These are phyloP conservation scores for Synanthedon andrenaeformis DNA, from an alignment of 2,888 invertebrate species.

Conservation along the genomic window DNA sequence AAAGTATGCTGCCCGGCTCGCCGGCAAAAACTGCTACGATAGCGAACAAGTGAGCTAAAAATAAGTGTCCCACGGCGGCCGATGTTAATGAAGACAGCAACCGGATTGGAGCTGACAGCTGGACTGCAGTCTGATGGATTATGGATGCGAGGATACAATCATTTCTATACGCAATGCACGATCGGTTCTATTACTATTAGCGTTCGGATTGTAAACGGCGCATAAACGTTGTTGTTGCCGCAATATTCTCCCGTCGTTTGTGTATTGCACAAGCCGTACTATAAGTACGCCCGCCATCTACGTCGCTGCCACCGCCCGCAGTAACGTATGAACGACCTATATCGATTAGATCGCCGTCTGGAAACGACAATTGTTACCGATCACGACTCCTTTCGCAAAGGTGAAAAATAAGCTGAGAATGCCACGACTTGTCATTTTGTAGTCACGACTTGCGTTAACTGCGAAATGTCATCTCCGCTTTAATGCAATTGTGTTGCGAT, in stretches of 20 bases:
- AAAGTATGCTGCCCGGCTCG: slow-evolving; percentile 26
- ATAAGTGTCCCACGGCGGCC: slow-evolving; percentile 23
- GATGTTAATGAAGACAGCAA: slow-evolving; percentile 40
- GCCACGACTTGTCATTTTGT: slow-evolving; percentile 65
- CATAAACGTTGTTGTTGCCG: neutral
- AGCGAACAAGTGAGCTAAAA: slow-evolving; percentile 36
- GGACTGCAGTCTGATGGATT: slow-evolving; percentile 22
- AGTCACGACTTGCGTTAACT: slow-evolving; percentile 47
- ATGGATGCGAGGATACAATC: slow-evolving; percentile 9
- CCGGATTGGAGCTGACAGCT: slow-evolving; percentile 33
- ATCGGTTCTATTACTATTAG: neutral
- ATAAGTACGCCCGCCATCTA: slow-evolving; percentile 9
- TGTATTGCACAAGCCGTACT: slow-evolving; percentile 24
- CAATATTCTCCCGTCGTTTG: neutral
- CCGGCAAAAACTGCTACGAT: slow-evolving; percentile 34
- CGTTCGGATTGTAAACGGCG: neutral
- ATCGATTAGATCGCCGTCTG: slow-evolving; percentile 48
- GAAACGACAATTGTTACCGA: slow-evolving; percentile 52
- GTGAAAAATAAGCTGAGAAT: slow-evolving; percentile 66
- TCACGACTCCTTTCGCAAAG: slow-evolving; percentile 65
- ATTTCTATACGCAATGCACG: neutral
- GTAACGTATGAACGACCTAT: slow-evolving; percentile 28
- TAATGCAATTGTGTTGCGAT: slow-evolving; percentile 17
- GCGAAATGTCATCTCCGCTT: slow-evolving; percentile 48
- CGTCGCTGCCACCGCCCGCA: slow-evolving; percentile 12